Conservation (phyloP, 1,140 invertebrate genomes). For the Temnothorax longispinosus region DNA sequence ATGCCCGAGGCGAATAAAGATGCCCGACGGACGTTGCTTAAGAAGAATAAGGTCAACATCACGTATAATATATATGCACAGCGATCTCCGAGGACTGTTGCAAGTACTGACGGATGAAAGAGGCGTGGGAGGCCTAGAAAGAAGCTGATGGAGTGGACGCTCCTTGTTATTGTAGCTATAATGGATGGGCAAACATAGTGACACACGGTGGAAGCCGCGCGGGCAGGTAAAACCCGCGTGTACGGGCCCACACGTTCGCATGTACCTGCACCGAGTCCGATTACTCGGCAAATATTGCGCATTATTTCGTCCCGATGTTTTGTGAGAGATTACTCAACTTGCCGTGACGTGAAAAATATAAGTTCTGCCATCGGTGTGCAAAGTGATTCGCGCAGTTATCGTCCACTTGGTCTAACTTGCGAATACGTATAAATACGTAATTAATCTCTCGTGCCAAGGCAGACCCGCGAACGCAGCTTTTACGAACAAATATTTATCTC, state of each 20-base stretch:
- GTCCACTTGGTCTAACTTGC: constrained; percentile 28
- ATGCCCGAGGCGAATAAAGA: constrained; percentile 27
- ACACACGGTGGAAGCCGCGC: constrained; percentile 69
- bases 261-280: constrained; percentile 54
- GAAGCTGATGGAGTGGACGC: constrained; percentile 70
- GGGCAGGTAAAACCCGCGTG: constrained; percentile 57
- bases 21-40: constrained; percentile 47
- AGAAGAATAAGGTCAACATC: constrained; percentile 71
- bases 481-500: constrained; percentile 37
- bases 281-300: constrained; percentile 56
- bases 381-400: constrained; percentile 22
- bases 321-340: constrained; percentile 54
- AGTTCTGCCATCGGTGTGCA: neutral
- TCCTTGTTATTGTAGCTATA: constrained; percentile 75
- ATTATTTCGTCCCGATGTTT: constrained; percentile 55
- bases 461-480: neutral
- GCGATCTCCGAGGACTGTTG: constrained; percentile 63
- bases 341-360: constrained; percentile 49
- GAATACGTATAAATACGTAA: constrained; percentile 29
- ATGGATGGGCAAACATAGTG: constrained; percentile 72
- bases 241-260: neutral
- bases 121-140: constrained; percentile 61
- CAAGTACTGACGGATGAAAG: constrained; percentile 52
- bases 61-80: constrained; percentile 50
- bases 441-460: constrained; percentile 14